Percentiles rank a stretch among this genome's conserved stretches.
Conservation (phyloP, 2,888 invertebrate genomes). For the Adelognathus sp. region DNA sequence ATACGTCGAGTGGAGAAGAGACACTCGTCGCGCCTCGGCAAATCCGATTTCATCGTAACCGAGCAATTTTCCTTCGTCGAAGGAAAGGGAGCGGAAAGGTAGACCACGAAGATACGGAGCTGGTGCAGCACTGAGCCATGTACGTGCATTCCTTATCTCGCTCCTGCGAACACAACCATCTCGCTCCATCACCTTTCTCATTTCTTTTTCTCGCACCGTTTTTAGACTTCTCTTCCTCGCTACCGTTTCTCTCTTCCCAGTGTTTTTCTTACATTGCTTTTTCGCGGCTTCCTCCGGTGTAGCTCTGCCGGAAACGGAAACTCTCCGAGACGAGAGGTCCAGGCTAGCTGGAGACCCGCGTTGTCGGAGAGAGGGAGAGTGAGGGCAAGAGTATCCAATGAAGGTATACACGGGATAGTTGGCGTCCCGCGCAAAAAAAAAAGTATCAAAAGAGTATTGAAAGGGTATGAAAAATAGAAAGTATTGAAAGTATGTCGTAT, state of each 20-base stretch:
- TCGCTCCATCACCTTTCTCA: slow-evolving; percentile 50
- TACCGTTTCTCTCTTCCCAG: not conserved
- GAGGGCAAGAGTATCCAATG: slow-evolving; percentile 23
- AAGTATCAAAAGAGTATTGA: too few relatives aligned
- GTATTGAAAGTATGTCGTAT: too few relatives aligned
- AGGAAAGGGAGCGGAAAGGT: slow-evolving; percentile 4
- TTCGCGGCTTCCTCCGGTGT: slow-evolving; percentile 25
- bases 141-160: slow-evolving; percentile 42
- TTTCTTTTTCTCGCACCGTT: slow-evolving; percentile 44
- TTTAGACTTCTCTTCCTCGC: slow-evolving; percentile 15
- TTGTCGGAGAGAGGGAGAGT: not conserved
- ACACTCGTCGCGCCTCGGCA: slow-evolving; percentile 64
- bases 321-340: slow-evolving; percentile 67
- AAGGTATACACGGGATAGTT: slow-evolving; percentile 30
- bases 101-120: slow-evolving; percentile 12
- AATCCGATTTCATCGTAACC: slow-evolving; percentile 71
- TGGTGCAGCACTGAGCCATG: slow-evolving; percentile 31
- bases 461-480: too few relatives aligned
- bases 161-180: slow-evolving; percentile 27
- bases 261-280: slow-evolving; percentile 34
- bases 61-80: slow-evolving; percentile 56
- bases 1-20: slow-evolving; percentile 24
- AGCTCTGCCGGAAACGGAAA: slow-evolving; percentile 71
- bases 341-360: not conserved
- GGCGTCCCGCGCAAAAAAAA: too few relatives aligned